phyloP scores from a whole-genome alignment of 1,140 invertebrate species.

The Ceratitis capitata region DNA sequence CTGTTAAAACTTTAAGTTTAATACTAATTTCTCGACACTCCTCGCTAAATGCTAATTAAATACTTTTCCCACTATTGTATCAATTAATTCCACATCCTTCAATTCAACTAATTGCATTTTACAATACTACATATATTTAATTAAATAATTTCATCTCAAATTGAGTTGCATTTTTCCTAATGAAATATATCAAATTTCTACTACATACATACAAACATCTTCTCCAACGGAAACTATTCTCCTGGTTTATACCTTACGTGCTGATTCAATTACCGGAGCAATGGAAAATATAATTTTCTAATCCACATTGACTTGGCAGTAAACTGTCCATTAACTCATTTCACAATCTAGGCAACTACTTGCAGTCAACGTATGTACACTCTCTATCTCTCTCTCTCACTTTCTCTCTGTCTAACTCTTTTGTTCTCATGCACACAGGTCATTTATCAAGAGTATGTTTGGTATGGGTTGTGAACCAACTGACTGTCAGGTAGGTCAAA shows the following conservation, averaged over 20 bases:
- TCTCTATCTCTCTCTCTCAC: not conserved
- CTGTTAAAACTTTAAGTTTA: no score
- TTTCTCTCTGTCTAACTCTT: not conserved
- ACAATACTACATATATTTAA: not conserved
- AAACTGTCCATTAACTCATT: not conserved
- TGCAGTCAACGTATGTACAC: not conserved
- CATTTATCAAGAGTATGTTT: not conserved
- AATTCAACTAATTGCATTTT: not conserved
- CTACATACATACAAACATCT: not conserved
- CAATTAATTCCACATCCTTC: no score
- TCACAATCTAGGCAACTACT: not conserved
- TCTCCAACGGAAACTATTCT: not conserved
- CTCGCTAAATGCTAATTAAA: no score
- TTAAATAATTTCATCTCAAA: not conserved
- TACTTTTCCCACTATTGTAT: no score
- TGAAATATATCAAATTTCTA: not conserved
- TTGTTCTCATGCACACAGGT: not conserved
- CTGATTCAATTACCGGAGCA: not conserved
- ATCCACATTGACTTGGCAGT: not conserved
- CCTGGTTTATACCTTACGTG: not conserved
- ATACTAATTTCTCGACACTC: no score
- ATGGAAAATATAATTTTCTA: slow-evolving; percentile 18
- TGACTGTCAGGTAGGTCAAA: not conserved
- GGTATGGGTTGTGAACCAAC: not conserved
- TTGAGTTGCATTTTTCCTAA: not conserved